A percentile compares a stretch with the other conserved stretches of the same genome.
Conservation (phyloP, 2,888 invertebrate genomes). For the Pyrgus malvae region DNA sequence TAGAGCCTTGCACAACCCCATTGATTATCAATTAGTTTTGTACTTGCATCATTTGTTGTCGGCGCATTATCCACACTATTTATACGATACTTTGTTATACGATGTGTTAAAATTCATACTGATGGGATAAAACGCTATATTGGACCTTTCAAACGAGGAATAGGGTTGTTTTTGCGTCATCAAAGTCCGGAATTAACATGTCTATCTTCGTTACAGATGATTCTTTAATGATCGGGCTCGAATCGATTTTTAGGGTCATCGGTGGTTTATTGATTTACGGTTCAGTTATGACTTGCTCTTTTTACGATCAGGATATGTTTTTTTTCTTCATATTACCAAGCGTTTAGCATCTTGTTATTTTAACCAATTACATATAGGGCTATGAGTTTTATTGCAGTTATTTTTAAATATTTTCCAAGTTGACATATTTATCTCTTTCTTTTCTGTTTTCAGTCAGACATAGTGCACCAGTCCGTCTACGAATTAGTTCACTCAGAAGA, state of each 20-base stretch:
- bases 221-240: slow-evolving; percentile 70
- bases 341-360: slow-evolving; percentile 59
- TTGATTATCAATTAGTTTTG: slow-evolving; percentile 81
- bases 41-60: slow-evolving; percentile 71
- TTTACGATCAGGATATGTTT: slow-evolving; percentile 43
- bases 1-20: slow-evolving; percentile 58
- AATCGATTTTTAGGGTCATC: slow-evolving; percentile 74
- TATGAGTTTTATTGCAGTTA: too few species aligned
- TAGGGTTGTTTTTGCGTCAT: slow-evolving; percentile 46
- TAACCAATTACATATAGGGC: too few species aligned
- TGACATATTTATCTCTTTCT: not conserved
- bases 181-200: slow-evolving; percentile 60
- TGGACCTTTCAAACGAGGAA: slow-evolving; percentile 39
- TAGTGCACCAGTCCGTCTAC: slow-evolving; percentile 99
- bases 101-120: slow-evolving; percentile 58
- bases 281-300: slow-evolving; percentile 70
- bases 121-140: slow-evolving; percentile 32
- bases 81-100: slow-evolving; percentile 69
- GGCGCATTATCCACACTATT: slow-evolving; percentile 76
- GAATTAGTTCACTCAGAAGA: slow-evolving; percentile 99
- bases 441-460: slow-evolving; percentile 93
- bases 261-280: slow-evolving; percentile 74
- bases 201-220: slow-evolving; percentile 77
- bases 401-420: too few species aligned
- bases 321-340: slow-evolving; percentile 42